phyloP scores from a whole-genome alignment of 2,888 invertebrate genomes.

The Lasioglossum morio region DNA sequence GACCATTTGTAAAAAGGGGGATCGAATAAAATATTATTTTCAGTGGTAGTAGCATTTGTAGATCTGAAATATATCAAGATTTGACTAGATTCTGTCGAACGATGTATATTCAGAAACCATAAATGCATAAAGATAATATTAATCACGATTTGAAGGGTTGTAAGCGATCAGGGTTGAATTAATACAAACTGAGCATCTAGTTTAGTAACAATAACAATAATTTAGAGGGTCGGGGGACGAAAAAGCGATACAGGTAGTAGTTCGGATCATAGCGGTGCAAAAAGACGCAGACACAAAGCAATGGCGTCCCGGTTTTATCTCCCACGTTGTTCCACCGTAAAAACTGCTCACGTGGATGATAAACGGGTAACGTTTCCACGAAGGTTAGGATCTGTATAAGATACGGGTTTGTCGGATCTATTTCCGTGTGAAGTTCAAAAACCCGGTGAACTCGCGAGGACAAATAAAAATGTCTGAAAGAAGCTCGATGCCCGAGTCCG shows the following conservation, averaged over 20 bases:
- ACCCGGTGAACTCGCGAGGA: background rate
- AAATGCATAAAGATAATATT: too few species aligned
- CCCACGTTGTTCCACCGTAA: constrained; percentile 17
- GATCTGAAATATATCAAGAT: too few species aligned
- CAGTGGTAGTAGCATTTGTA: too few species aligned
- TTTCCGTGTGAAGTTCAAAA: constrained; percentile 35
- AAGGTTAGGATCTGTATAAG: constrained; percentile 20
- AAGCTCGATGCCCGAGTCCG: background rate
- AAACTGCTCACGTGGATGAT: constrained; percentile 28
- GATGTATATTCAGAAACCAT: too few species aligned
- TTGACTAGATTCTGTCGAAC: too few species aligned
- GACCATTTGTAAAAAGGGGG: too few species aligned
- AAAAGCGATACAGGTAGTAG: background rate
- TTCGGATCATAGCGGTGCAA: background rate
- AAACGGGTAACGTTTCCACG: constrained; percentile 21
- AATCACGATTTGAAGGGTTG: too few species aligned
- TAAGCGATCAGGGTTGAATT: too few species aligned
- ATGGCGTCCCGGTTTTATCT: constrained; percentile 14
- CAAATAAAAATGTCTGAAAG: constrained; percentile 3
- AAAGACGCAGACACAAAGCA: background rate
- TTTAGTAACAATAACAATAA: background rate
- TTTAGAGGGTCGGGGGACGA: background rate
- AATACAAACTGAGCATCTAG: background rate
- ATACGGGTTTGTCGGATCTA: constrained; percentile 25
- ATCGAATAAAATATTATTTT: too few species aligned